phyloP scores from a whole-genome alignment of 2,113 vertebrate species.

The Naja naja region DNA sequence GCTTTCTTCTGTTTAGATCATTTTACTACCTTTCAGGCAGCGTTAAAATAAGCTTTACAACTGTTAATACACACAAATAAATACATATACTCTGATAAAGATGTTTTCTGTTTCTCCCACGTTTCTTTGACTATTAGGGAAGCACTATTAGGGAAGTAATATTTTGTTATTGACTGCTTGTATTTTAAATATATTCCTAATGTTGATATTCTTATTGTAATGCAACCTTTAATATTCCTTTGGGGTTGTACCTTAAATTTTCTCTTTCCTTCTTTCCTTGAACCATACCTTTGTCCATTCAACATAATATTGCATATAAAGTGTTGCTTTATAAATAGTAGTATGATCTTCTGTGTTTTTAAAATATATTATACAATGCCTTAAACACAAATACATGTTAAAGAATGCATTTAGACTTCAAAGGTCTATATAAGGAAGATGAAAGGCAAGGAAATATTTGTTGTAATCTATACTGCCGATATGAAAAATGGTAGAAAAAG shows the following conservation, averaged over 20 bases:
- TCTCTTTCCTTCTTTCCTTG: background rate
- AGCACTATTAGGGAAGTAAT: background rate
- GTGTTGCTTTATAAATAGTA: background rate
- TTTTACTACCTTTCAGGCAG: background rate
- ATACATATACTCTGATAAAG: background rate
- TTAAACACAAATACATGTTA: background rate
- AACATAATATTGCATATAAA: background rate
- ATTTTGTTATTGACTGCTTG: background rate
- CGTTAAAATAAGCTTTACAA: background rate
- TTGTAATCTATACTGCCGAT: background rate
- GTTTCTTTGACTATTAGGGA: background rate
- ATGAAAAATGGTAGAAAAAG: background rate
- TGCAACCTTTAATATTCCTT: background rate
- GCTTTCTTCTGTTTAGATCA: background rate
- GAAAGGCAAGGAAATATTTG: background rate
- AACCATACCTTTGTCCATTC: background rate
- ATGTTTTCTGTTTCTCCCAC: background rate
- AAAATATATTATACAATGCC: background rate
- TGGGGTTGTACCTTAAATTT: background rate
- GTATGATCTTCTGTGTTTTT: background rate
- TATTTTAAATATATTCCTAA: background rate
- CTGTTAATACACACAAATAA: background rate
- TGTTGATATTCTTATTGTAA: background rate
- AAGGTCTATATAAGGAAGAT: background rate
- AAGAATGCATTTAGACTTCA: background rate